Evolutionary conservation across 2,888 invertebrate genomes (phyloP).

Genomic region (Adelphocoris suturalis): DNA sequence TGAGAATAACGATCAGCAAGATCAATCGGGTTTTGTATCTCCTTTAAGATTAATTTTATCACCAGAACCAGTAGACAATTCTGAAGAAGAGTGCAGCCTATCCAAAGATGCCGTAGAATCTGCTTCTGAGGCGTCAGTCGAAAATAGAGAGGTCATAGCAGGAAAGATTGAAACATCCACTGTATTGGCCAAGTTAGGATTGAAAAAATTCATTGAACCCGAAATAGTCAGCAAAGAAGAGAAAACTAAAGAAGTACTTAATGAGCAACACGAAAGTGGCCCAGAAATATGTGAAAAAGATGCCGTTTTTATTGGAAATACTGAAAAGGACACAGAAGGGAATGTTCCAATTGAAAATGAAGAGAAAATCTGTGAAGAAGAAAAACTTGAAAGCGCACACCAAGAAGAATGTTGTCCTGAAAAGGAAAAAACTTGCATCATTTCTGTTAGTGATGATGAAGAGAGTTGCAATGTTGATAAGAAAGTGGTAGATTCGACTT

Average conservation of each 20-base stretch:
- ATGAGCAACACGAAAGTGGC: neutral
- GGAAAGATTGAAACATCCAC: neutral
- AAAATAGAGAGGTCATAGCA: neutral
- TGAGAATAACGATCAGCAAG: neutral
- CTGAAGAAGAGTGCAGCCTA: neutral
- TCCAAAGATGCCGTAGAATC: neutral
- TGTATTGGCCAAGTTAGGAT: neutral
- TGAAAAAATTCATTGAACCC: neutral
- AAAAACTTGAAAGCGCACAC: neutral
- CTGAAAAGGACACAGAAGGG: neutral
- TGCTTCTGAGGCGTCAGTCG: neutral
- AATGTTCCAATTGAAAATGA: neutral
- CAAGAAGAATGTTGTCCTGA: neutral
- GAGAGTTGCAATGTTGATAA: neutral
- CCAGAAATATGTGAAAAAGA: slow-evolving; percentile 6
- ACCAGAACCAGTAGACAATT: neutral
- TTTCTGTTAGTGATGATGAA: neutral
- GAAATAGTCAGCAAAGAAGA: neutral
- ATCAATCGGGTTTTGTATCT: neutral
- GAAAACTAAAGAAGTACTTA: neutral
- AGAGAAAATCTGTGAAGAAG: neutral
- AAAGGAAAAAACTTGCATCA: neutral
- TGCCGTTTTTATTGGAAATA: neutral
- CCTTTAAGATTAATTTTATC: neutral
- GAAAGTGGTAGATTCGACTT: neutral